These are phyloP conservation scores for Heliothis subflexa DNA, from an alignment of 1,140 invertebrate species.

Conservation along the genomic window DNA sequence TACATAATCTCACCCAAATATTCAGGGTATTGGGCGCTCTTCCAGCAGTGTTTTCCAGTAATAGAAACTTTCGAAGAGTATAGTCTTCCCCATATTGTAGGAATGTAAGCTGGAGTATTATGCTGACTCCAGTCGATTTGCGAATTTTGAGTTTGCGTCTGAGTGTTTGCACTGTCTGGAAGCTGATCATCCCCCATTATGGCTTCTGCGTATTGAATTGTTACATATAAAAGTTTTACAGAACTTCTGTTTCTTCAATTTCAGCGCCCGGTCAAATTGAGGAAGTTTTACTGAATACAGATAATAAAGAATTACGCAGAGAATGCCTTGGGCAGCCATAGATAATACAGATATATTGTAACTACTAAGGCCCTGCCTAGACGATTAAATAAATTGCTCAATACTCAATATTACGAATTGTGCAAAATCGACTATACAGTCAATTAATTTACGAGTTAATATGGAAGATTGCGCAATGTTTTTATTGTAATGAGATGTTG, in stretches of 20 bases:
- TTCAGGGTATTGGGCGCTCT: conserved; percentile 63
- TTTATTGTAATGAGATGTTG: no score
- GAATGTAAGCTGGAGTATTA: conserved; percentile 72
- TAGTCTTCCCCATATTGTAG: conserved; percentile 82
- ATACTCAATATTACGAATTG: no score
- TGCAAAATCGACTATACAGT: no score
- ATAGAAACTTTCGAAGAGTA: conserved; percentile 71
- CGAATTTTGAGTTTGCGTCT: conserved; percentile 84
- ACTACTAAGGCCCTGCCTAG: no score
- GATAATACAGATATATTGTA: background rate
- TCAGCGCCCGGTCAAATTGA: conserved; percentile 24
- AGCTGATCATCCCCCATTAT: conserved; percentile 73
- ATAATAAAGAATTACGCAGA: no score
- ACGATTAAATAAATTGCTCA: no score
- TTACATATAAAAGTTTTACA: conserved; percentile 21
- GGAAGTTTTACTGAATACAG: background rate
- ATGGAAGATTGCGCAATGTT: no score
- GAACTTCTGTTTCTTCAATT: conserved; percentile 31
- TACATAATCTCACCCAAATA: conserved; percentile 74
- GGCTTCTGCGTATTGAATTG: background rate
- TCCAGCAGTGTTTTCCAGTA: conserved; percentile 70
- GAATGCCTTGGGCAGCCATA: background rate
- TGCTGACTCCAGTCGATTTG: conserved; percentile 82
- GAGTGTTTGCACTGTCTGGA: conserved; percentile 71
- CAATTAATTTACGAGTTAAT: no score